These are phyloP conservation scores for Pollenia angustigena DNA, from an alignment of 2,888 invertebrate species.

Conservation along the genomic window DNA sequence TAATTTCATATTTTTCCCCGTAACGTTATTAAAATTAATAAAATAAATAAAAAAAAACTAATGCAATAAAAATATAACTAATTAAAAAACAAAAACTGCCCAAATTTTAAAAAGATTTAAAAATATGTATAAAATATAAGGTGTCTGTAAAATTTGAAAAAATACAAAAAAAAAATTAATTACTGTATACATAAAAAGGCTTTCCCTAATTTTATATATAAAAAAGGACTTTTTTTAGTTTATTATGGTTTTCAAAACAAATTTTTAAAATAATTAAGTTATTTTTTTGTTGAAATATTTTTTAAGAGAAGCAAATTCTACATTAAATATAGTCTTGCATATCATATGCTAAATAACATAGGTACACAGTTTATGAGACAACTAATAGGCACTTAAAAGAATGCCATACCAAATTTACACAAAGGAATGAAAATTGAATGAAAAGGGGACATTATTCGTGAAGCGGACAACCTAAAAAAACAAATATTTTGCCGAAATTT, in stretches of 20 bases:
- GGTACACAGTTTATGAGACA: no score
- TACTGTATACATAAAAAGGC: constrained; percentile 32
- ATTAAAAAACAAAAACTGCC: constrained; percentile 71
- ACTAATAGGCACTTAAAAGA: no score
- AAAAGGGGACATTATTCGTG: no score
- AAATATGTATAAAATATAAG: constrained; percentile 53
- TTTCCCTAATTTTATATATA: constrained; percentile 44
- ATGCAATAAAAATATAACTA: constrained; percentile 40
- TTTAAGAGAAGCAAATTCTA: constrained; percentile 66
- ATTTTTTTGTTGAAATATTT: constrained; percentile 15
- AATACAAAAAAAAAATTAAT: background rate
- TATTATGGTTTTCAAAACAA: constrained; percentile 55
- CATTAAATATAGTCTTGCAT: constrained; percentile 72
- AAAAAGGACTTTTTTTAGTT: background rate
- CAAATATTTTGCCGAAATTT: no score
- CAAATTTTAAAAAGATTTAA: constrained; percentile 63
- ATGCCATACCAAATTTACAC: no score
- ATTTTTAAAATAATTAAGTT: background rate
- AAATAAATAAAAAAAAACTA: constrained; percentile 41
- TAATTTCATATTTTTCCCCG: constrained; percentile 33
- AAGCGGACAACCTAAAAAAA: no score
- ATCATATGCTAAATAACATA: constrained; percentile 55
- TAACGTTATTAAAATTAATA: constrained; percentile 5
- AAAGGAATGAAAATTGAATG: no score
- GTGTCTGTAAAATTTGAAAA: constrained; percentile 52